Base-by-base conservation (phyloP, 2,797 vertebrate genomes). In the Gallinago solitaria region DNA sequence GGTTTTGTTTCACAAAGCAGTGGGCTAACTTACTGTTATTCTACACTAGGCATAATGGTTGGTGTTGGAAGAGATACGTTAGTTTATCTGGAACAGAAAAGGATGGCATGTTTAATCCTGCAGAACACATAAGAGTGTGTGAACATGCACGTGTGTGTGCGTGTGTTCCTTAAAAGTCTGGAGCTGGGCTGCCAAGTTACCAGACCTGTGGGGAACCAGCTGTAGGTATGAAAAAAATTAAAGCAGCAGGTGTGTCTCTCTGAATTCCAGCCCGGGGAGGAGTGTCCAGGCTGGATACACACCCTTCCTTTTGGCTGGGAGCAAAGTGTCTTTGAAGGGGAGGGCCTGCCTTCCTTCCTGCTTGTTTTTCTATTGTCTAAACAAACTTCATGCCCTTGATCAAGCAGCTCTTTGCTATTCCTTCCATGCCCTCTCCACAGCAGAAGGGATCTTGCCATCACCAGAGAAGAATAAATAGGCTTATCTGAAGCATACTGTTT, bases 231-330 rank as follows among this genome's bases (percentile, higher is more conserved):
- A 94, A 77, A 68, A 84, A 85, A 73, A 85, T 48, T 67, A 89
- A 85, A 89, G 63, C 78, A 94, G 69, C 84, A 96, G 95, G 89
- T 96, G 83, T 92, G 83, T 71, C 70, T 60, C 73, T 30, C 50
- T 94, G 91, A 96, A 97, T 97, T 96, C 96, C 96, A 96, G 67
- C 77, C 81, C 19, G 25, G 94, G 94, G 93, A 96, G 96, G 95
- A 92, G 92, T 90, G 91, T 94, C 83, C 78, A 83, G 19, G 65
- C 37, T 81, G 91, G 43, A 77, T 83, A 47, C 80, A 95, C 96
- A 90, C 94, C 89, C 89, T 94, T 92, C 86, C 92, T 78, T 85
- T 61, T 50, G 39, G 53, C 83, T 9, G 0, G 45, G 50, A 89
- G 89, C 85, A 93, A 79, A 56, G 25, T 37, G n/a, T 53, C 51